phyloP scores from a whole-genome alignment of 2,797 vertebrate species.

The Falco naumanni region DNA sequence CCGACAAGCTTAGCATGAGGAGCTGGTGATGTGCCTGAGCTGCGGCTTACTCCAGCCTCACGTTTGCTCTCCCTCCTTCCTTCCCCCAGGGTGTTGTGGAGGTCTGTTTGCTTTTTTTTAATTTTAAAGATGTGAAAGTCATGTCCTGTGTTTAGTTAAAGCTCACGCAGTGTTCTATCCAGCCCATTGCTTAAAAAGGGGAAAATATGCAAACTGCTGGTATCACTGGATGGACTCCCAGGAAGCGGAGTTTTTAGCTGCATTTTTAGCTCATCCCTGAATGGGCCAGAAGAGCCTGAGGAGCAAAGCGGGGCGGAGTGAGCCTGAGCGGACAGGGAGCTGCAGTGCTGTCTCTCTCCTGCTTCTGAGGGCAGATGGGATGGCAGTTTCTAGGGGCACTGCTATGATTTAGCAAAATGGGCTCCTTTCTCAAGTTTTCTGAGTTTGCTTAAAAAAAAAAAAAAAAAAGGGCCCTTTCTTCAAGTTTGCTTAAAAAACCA shows the following conservation, averaged over 20 bases:
- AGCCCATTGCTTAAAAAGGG: constrained; percentile 69
- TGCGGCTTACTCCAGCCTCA: neutral
- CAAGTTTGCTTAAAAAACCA: neutral
- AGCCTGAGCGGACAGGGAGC: neutral
- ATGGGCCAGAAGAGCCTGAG: neutral
- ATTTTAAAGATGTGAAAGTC: neutral
- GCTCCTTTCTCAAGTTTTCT: neutral
- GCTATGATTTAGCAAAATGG: neutral
- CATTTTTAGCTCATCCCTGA: neutral
- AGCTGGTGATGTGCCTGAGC: neutral
- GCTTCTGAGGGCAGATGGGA: neutral
- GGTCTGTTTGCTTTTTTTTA: neutral
- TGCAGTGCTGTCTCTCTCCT: neutral
- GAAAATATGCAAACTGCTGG: constrained; percentile 66
- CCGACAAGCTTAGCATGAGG: neutral
- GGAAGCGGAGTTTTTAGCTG: neutral
- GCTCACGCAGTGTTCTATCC: neutral
- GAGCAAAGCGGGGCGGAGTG: accelerated
- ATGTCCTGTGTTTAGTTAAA: constrained; percentile 7
- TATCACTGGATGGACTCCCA: constrained; percentile 22
- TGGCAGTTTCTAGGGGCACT: neutral
- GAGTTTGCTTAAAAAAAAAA: neutral
- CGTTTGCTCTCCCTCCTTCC: neutral
- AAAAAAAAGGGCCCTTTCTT: neutral
- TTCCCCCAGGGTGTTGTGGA: neutral